Conservation (phyloP, 2,797 vertebrate genomes). For the Crenichthys baileyi region DNA sequence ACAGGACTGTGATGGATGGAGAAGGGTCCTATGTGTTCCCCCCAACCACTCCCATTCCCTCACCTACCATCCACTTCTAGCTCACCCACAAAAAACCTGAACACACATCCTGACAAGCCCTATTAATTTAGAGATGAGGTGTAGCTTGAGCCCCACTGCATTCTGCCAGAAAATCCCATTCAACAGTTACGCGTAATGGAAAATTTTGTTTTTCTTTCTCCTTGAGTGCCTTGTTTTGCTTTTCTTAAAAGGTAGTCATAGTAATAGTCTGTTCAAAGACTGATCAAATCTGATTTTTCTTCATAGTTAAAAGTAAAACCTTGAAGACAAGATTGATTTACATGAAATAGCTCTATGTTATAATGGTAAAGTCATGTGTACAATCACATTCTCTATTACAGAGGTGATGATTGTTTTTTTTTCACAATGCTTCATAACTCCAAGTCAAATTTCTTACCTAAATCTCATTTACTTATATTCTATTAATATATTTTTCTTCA, state of each 20-base stretch:
- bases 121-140: slow-evolving; percentile 63
- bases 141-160: slow-evolving; percentile 37
- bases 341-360: slow-evolving; percentile 19
- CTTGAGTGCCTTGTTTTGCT: slow-evolving; percentile 45
- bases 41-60: slow-evolving; percentile 11
- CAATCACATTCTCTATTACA: slow-evolving; percentile 26
- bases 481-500: not conserved
- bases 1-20: slow-evolving; percentile 77
- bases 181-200: slow-evolving; percentile 28
- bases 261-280: slow-evolving; percentile 23
- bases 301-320: slow-evolving; percentile 17
- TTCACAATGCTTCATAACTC: not conserved
- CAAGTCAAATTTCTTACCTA: slow-evolving; percentile 21
- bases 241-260: not conserved
- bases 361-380: slow-evolving; percentile 1
- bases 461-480: not conserved
- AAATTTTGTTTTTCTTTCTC: slow-evolving; percentile 40
- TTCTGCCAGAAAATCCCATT: slow-evolving; percentile 39
- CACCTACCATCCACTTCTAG: slow-evolving; percentile 50
- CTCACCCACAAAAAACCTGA: slow-evolving; percentile 62
- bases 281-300: not conserved
- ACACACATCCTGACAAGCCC: slow-evolving; percentile 58
- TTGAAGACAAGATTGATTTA: slow-evolving; percentile 15
- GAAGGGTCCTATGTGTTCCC: slow-evolving; percentile 60
- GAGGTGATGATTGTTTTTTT: slow-evolving; percentile 50